Evolutionary conservation across 2,113 vertebrate species (phyloP).

Genomic region (Carlito syrichta): DNA sequence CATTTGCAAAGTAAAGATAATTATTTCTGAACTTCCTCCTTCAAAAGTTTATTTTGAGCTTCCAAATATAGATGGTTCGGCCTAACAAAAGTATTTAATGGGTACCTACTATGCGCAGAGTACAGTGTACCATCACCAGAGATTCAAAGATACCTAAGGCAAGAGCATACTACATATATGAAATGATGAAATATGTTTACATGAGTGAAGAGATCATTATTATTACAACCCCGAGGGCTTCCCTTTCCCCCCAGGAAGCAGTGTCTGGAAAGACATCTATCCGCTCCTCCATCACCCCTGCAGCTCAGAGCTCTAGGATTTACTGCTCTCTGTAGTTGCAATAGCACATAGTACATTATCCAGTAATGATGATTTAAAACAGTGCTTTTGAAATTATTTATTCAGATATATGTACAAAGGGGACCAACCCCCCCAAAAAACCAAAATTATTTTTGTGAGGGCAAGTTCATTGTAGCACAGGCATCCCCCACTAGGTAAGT

Average conservation of each 20-base stretch:
- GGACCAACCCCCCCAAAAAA: no score
- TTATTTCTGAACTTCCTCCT: slow-evolving; percentile 37
- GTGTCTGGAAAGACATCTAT: neutral
- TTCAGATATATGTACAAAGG: neutral
- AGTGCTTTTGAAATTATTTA: neutral
- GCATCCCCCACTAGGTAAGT: no score
- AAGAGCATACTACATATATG: neutral
- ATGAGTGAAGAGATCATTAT: neutral
- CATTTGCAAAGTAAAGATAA: neutral
- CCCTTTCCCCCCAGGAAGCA: neutral
- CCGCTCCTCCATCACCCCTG: neutral
- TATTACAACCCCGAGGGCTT: neutral
- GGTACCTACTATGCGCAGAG: neutral
- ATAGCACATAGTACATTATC: neutral
- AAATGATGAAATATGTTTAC: neutral
- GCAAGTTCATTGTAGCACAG: no score
- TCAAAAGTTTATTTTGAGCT: neutral
- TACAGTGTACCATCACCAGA: neutral
- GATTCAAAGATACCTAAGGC: neutral
- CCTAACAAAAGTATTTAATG: neutral
- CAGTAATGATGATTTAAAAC: neutral
- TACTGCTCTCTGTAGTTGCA: neutral
- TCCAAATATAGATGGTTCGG: slow-evolving; percentile 5
- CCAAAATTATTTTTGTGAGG: no score
- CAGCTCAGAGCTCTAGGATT: neutral